These are phyloP conservation scores for Exephanes ischioxanthus DNA, from an alignment of 2,888 invertebrate genomes.

Conservation along the genomic window DNA sequence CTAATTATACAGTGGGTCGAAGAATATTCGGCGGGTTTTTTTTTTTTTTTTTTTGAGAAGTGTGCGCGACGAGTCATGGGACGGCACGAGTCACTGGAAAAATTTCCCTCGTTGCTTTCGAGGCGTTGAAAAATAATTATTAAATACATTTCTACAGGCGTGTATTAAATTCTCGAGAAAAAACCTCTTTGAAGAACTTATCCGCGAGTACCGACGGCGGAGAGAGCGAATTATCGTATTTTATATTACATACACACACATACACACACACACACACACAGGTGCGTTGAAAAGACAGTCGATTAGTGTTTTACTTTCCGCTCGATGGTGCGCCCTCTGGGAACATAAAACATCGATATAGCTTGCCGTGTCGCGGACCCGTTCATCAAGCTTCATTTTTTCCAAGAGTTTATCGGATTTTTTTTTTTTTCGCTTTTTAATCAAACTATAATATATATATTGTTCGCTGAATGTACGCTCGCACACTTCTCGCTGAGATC, in stretches of 20 bases:
- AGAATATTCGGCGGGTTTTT: constrained; percentile 26
- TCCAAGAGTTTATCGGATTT: background rate
- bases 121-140: constrained; percentile 18
- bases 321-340: constrained; percentile 4
- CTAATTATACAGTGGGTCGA: constrained; percentile 33
- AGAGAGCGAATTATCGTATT: constrained; percentile 27
- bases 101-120: background rate
- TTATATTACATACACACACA: background rate
- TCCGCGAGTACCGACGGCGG: background rate
- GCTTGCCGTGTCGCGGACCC: constrained; percentile 31
- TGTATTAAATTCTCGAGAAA: constrained; percentile 44
- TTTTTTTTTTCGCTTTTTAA: background rate
- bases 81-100: constrained; percentile 17
- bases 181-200: constrained; percentile 32
- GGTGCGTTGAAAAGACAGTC: background rate
- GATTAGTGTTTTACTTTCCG: constrained; percentile 25
- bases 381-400: background rate
- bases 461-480: constrained; percentile 4
- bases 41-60: constrained; percentile 22
- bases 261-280: background rate
- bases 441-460: constrained; percentile 10
- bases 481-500: constrained; percentile 39
- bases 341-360: constrained; percentile 34
- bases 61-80: background rate
- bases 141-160: constrained; percentile 18